Base-by-base conservation (phyloP, 2,888 invertebrate genomes). In the Metopia argyrocephala region DNA sequence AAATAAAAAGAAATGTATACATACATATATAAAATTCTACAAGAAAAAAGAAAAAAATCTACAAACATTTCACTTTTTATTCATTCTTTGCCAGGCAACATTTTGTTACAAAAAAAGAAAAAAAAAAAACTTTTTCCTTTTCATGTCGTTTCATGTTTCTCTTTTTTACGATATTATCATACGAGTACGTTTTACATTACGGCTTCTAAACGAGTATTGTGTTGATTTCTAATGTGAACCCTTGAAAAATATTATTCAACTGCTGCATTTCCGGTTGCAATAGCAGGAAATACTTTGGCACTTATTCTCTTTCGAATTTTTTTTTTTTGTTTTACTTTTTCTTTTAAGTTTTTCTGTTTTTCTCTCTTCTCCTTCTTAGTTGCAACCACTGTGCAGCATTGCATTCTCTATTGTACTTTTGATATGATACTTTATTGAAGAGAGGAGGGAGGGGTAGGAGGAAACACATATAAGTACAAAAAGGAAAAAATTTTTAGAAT, bases 241-340 rank as follows among this genome's bases (percentile, higher is more conserved):
- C 78, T 78, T 81, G 78, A 78, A 78, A 66, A 56, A 73, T 79
- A 76, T 57, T 78, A 64, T 65, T 18, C 69, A 54, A 56, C 64
- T 73, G 82, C 83, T 82, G 83, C 83, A 82, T 83, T 82, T 84
- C 83, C 84, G 82, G 81, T 82, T 84, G 82, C 79, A 81, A 78
- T 85, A 83, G 82, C 83, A 85, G 83, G 83, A 84, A 84, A 83
- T 84, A 83, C 82, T 84, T 84, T 83, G 84, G 84, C 84, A 85
- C 84, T 85, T 83, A 83, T 84, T 81, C 81, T 83, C 79, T 80
- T n/a, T n/a, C n/a, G n/a, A 78, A 81, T 82, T 74, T 79, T 82
- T 74, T 78, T 75, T 79, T 80, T 20, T 57, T 48, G n/a, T 23
- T 71, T 62, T 70, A 61, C 20, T 75, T 46, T 23, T 70, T 54